Base-by-base conservation (phyloP, 2,113 vertebrate genomes). In the Callionymus lyra region DNA sequence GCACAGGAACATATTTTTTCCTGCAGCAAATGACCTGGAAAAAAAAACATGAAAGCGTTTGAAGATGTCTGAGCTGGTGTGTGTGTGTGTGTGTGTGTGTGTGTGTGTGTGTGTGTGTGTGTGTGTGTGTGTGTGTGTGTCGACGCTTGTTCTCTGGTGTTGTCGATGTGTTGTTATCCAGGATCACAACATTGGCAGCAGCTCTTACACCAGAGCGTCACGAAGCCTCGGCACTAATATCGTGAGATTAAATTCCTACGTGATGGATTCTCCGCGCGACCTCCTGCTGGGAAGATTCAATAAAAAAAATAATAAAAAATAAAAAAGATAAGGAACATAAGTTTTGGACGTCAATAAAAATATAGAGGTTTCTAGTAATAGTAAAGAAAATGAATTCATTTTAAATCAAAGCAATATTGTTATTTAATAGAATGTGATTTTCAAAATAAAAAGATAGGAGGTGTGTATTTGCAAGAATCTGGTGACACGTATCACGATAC, bases 191-290 rank as follows among this genome's bases (percentile, higher is more conserved):
- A 48, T 36, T 31, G 60, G 59, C 59, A 27, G 50, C 19, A 31
- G 50, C 44, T 46, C n/a, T 6, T 38, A 54, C 34, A 38, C 49
- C n/a, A 15, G 49, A 39, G 41, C 46, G 13, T 14, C 15, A 43
- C 12, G 15, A 13, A 15, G 46, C 51, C n/a, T 14, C 10, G 33
- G 47, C 54, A 70, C 41, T 55, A 55, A 65, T 65, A 47, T 52
- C 38, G 60, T n/a, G 36, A 56, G 65, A 76, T 76, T 61, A 70
- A 21, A 62, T 65, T 47, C 27, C 34, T 33, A 44, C 44, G 44
- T 57, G 60, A 72, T 65, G 54, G 53, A 71, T 77, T 48, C 52
- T 62, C 47, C 14, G 53, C 46, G 10, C 34, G 2, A 33, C 21
- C 42, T 50, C 43, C 38, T 64, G 49, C 35, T 44, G 38, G 21